Evolutionary conservation across 2,888 invertebrate genomes (phyloP), one percentile per base, ranked within the genome.

Genomic region (Nemotelus pantherinus): DNA sequence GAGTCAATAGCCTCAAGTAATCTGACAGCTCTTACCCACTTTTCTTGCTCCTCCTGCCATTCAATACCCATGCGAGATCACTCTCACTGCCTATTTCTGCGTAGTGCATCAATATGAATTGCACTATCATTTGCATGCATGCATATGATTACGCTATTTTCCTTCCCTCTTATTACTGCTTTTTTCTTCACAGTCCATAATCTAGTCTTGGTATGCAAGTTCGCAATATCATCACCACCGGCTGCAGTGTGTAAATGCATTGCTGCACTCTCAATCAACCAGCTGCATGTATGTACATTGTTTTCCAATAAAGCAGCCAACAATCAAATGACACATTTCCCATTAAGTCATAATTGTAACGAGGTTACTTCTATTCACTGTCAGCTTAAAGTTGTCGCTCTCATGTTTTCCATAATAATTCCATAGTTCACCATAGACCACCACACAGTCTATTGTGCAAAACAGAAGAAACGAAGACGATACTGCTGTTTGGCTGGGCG

Each of bases 371-470:
- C 72, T 47, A 58, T 72, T 71, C 58, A 58, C 53, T 72, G 72
- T 72, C 72, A 58, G 72, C 72, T 72, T 72, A 44, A 57, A 71
- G 71, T 57, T 55, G 57, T 68, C 68, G 53, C 53, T 68, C 53
- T 53, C 53, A 50, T 39, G 68, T 44, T 50, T n/a, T 39, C 50
- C 63, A 43, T 25, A 25, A 25, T 25, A 25, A 1, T 25, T 68
- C 25, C 68, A 68, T 68, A 68, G 68, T 68, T 68, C 68, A 53
- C 50, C 9, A 9, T 50, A 68, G 25, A 25, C 25, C 25, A 25
- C 25, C 25, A 25, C 25, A 25, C 25, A 25, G 25, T 25, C 25
- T 25, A 25, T 25, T 25, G 25, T 25, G 25, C 25, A 25, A 25
- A 25, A 25, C 25, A 25, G 25, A 25, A 25, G 25, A 25, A 25